Evolutionary conservation across 2,888 invertebrate species (phyloP).

Genomic region (Pseudococcus longispinus): DNA sequence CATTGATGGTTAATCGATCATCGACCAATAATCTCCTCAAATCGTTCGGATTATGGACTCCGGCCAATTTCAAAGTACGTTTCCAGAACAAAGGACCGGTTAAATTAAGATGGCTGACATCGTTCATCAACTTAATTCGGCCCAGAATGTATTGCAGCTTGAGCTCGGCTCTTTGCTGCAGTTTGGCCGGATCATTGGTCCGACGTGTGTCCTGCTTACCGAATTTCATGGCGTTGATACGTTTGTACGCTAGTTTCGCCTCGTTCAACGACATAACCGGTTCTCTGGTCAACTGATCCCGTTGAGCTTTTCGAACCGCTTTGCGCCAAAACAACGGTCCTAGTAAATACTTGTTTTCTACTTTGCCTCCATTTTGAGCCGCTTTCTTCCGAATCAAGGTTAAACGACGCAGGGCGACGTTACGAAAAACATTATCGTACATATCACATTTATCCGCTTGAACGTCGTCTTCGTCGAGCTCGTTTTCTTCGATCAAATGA

Average conservation of each 20-base stretch:
- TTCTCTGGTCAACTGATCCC: not conserved
- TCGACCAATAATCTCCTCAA: not conserved
- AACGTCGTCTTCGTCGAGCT: not conserved
- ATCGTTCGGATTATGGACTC: conserved; percentile 6
- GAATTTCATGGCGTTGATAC: not conserved
- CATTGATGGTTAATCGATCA: not conserved
- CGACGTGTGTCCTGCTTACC: not conserved
- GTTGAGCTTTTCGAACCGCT: conserved; percentile 18
- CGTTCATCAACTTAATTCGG: not conserved
- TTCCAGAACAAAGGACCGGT: conserved; percentile 41
- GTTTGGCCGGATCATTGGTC: conserved; percentile 32
- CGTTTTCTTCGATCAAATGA: not conserved
- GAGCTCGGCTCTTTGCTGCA: conserved; percentile 32
- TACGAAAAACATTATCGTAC: conserved; percentile 32
- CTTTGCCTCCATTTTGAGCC: conserved; percentile 33
- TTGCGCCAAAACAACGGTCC: conserved; percentile 48
- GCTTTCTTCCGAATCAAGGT: conserved; percentile 7
- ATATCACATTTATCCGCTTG: conserved; percentile 5
- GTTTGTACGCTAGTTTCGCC: not conserved
- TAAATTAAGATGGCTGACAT: not conserved
- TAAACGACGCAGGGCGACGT: conserved; percentile 37
- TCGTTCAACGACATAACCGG: conserved; percentile 26
- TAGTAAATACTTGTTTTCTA: conserved; percentile 35
- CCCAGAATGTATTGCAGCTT: conserved; percentile 28
- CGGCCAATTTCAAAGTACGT: conserved; percentile 44